Percentiles rank a stretch among this genome's conserved stretches.
Evolutionary conservation across 2,888 invertebrate species (phyloP).

Genomic region (Drosophila multiciliata): DNA sequence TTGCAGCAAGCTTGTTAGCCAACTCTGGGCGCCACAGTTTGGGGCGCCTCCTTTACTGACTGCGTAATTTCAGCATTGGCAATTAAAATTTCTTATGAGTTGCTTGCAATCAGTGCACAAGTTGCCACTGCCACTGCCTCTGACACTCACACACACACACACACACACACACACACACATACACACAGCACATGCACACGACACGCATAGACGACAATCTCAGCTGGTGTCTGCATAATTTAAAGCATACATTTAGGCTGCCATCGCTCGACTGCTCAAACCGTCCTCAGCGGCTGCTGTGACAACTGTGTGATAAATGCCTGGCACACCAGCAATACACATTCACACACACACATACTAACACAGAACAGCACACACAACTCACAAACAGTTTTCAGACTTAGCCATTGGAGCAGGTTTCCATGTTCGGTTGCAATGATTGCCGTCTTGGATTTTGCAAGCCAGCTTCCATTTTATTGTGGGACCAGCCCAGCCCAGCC

Average conservation of each 20-base stretch:
- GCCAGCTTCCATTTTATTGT: constrained; percentile 58
- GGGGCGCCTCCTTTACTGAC: constrained; percentile 37
- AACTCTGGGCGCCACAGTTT: constrained; percentile 39
- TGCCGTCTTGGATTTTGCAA: constrained; percentile 62
- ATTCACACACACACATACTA: constrained; percentile 7
- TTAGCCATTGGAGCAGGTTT: constrained; percentile 36
- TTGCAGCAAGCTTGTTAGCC: constrained; percentile 67
- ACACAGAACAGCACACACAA: constrained; percentile 46
- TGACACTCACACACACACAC: constrained; percentile 6
- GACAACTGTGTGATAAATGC: constrained; percentile 77
- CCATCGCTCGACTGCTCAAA: constrained; percentile 46
- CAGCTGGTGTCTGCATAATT: constrained; percentile 80
- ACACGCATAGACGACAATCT: constrained; percentile 60
- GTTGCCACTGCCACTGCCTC: constrained; percentile 46
- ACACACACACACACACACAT: constrained; percentile 13
- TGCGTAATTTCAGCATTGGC: constrained; percentile 79
- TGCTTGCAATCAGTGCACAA: constrained; percentile 80
- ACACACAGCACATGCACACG: constrained; percentile 13
- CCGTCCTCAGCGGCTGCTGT: constrained; percentile 56
- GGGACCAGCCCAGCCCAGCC: constrained; percentile 40
- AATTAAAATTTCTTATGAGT: constrained; percentile 83
- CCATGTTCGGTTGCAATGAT: constrained; percentile 62
- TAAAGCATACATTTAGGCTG: constrained; percentile 81
- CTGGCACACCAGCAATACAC: constrained; percentile 49
- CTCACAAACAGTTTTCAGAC: constrained; percentile 62